Evolutionary conservation across 2,888 invertebrate species (phyloP).

Genomic region (Leptinotarsa juncta): DNA sequence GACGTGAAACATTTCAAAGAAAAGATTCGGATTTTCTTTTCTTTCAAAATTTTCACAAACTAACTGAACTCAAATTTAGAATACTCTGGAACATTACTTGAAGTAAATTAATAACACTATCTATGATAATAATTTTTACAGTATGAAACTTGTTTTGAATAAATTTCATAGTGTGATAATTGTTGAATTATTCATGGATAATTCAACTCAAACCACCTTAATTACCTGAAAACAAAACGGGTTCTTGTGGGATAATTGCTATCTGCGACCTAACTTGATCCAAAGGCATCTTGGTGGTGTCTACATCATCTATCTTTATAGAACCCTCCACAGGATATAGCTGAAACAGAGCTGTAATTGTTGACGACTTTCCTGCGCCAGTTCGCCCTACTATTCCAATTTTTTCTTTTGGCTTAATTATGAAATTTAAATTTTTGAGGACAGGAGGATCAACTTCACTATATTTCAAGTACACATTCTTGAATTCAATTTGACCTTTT

Average conservation of each 20-base stretch:
- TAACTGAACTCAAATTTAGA: too few relatives aligned
- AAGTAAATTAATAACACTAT: too few relatives aligned
- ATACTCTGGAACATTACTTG: too few relatives aligned
- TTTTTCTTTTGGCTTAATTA: slow-evolving; percentile 78
- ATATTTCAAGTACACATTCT: slow-evolving; percentile 79
- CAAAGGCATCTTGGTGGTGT: slow-evolving; percentile 78
- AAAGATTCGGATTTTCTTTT: too few relatives aligned
- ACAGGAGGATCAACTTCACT: slow-evolving; percentile 78
- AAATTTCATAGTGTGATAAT: too few relatives aligned
- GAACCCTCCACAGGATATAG: slow-evolving; percentile 82
- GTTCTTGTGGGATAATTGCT: slow-evolving; percentile 89
- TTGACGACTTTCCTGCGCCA: slow-evolving; percentile 86
- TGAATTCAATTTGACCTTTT: slow-evolving; percentile 76
- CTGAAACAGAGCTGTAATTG: slow-evolving; percentile 84
- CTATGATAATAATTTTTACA: too few relatives aligned
- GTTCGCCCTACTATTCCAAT: slow-evolving; percentile 86
- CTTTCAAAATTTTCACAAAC: too few relatives aligned
- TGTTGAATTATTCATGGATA: not conserved
- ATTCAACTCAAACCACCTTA: not conserved
- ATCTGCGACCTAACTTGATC: slow-evolving; percentile 81
- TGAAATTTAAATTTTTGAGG: slow-evolving; percentile 77
- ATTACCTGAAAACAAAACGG: slow-evolving; percentile 81
- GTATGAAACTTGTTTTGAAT: too few relatives aligned
- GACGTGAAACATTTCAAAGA: too few relatives aligned
- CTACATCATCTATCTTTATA: slow-evolving; percentile 83